A percentile compares a stretch with the other conserved stretches of the same genome.
Evolutionary conservation across 2,797 vertebrate genomes (phyloP).

Genomic region (Karalla daura): DNA sequence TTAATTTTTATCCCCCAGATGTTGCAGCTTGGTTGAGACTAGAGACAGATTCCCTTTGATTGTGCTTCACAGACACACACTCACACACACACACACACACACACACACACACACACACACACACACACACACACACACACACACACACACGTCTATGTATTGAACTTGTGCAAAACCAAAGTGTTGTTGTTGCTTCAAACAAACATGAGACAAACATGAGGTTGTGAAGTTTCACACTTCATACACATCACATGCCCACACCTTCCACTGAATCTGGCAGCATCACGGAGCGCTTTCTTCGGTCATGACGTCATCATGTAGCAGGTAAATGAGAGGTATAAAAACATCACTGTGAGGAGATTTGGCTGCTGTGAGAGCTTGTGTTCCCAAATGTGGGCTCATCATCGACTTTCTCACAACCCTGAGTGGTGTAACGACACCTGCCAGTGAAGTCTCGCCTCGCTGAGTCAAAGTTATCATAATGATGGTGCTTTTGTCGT

Average conservation of each 20-base stretch:
- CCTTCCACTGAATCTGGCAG: too few species aligned
- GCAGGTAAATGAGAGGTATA: not conserved
- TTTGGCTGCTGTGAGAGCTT: not conserved
- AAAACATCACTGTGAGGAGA: not conserved
- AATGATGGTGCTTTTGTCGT: too few species aligned
- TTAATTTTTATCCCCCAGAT: too few species aligned
- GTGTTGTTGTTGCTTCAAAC: not conserved
- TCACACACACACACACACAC: not conserved
- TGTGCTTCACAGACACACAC: not conserved
- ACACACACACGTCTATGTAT: not conserved
- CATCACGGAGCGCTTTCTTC: not conserved
- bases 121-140: not conserved
- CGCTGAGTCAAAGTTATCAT: too few species aligned
- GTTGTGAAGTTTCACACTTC: not conserved
- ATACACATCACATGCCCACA: not conserved
- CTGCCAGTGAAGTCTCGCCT: not conserved
- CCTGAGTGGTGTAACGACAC: not conserved
- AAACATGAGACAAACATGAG: rapidly evolving
- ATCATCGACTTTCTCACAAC: not conserved
- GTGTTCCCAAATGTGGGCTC: not conserved
- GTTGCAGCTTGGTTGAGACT: too few species aligned
- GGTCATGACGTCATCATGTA: too few species aligned
- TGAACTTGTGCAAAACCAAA: not conserved
- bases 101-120: not conserved
- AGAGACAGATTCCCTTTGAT: not conserved